Evolutionary conservation across 2,888 invertebrate species (phyloP).

Genomic region (Sarcophaga caerulescens): DNA sequence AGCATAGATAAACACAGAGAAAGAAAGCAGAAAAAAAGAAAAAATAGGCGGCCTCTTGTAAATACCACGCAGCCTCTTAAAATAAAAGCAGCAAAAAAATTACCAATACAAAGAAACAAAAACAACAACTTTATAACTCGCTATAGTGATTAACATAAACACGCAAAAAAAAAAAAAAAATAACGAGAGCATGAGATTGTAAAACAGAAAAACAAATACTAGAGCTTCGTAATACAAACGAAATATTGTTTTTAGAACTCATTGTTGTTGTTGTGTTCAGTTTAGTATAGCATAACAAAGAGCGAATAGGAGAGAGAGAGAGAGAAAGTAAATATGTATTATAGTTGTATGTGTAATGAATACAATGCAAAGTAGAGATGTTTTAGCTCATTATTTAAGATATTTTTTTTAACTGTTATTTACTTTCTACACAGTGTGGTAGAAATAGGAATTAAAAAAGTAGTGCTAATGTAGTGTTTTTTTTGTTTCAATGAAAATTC

Average conservation of each 20-base stretch:
- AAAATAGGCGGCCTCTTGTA: slow-evolving; percentile 76
- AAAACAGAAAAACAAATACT: slow-evolving; percentile 33
- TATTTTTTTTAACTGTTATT: no score
- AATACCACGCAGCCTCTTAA: slow-evolving; percentile 60
- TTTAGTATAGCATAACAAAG: no score
- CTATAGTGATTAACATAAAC: slow-evolving; percentile 78
- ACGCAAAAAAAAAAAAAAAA: slow-evolving; percentile 77
- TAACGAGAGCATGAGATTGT: slow-evolving; percentile 60
- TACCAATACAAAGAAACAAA: slow-evolving; percentile 1
- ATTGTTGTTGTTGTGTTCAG: not conserved
- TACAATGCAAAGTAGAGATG: no score
- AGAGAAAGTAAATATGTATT: no score
- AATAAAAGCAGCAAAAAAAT: slow-evolving; percentile 32
- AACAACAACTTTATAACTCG: not conserved
- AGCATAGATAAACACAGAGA: slow-evolving; percentile 23
- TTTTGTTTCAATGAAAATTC: no score
- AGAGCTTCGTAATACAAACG: not conserved
- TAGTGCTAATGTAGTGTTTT: no score
- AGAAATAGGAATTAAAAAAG: no score
- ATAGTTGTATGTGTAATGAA: no score
- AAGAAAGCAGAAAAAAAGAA: slow-evolving; percentile 65
- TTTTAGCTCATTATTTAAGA: no score
- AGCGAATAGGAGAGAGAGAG: no score
- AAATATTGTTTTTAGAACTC: slow-evolving; percentile 27
- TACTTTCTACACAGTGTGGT: no score